Percentiles rank a stretch among this genome's conserved stretches.
phyloP scores from a whole-genome alignment of 2,888 invertebrate species.

The Heliconius cydno region DNA sequence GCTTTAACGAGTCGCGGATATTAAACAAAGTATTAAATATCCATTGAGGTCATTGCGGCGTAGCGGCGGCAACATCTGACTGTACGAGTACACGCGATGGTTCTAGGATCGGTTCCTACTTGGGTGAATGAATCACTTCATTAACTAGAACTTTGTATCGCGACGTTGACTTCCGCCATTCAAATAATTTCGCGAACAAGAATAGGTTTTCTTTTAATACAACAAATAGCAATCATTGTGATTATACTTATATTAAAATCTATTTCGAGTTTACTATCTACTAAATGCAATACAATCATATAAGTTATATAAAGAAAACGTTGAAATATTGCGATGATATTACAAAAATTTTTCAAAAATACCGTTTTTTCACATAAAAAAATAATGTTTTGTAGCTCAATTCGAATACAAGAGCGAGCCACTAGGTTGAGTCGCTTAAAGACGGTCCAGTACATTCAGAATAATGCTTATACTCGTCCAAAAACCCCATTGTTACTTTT shows the following conservation, averaged over 20 bases:
- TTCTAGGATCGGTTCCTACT: too few relatives aligned
- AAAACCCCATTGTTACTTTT: conserved; percentile 15
- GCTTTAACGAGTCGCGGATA: not conserved
- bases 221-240: not conserved
- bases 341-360: not conserved
- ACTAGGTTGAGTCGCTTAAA: not conserved
- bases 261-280: not conserved
- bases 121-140: too few relatives aligned
- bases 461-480: not conserved
- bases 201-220: too few relatives aligned
- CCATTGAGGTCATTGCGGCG: not conserved
- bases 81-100: too few relatives aligned
- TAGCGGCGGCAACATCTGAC: too few relatives aligned
- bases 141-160: too few relatives aligned
- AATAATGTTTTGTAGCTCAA: conserved; percentile 2
- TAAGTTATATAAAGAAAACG: not conserved
- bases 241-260: not conserved
- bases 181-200: too few relatives aligned
- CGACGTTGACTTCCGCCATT: too few relatives aligned
- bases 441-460: not conserved
- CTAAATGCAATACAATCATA: not conserved
- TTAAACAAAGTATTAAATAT: conserved; percentile 1
- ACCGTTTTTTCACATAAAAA: not conserved
- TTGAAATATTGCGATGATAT: not conserved
- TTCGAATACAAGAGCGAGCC: not conserved